A percentile compares a stretch with the other conserved stretches of the same genome.
Evolutionary conservation across 2,888 invertebrate genomes (phyloP).

Genomic region (Spodoptera picta): DNA sequence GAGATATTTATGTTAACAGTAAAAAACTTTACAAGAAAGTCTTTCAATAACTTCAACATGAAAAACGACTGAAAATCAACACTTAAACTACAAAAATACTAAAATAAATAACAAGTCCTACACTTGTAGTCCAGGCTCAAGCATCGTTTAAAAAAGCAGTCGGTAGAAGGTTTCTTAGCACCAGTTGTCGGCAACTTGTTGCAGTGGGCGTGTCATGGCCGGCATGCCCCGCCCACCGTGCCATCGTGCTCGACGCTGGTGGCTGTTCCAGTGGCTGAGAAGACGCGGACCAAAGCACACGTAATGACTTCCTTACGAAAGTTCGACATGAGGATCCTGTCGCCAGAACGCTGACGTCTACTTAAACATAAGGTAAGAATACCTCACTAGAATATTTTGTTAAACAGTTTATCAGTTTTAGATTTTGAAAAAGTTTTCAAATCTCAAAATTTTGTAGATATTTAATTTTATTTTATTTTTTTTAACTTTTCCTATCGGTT

Average conservation of each 20-base stretch:
- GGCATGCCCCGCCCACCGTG: conserved; percentile 60
- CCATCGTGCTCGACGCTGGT: conserved; percentile 37
- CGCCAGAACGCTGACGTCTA: conserved; percentile 88
- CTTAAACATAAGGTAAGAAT: conserved; percentile 82
- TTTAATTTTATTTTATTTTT: too few species aligned
- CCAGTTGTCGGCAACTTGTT: conserved; percentile 74
- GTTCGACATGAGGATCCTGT: conserved; percentile 84
- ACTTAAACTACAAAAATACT: neutral
- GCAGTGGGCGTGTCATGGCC: conserved; percentile 72
- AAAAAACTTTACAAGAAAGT: too few species aligned
- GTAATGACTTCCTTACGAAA: conserved; percentile 81
- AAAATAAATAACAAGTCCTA: neutral
- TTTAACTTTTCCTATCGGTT: neutral
- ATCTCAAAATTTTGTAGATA: neutral
- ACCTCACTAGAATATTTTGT: neutral
- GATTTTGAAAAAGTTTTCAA: neutral
- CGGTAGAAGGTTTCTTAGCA: conserved; percentile 22
- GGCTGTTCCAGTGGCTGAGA: conserved; percentile 44
- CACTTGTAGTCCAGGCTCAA: conserved; percentile 36
- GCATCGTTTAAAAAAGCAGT: conserved; percentile 38
- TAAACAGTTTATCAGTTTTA: neutral
- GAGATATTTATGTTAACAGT: too few species aligned
- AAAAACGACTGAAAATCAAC: too few species aligned
- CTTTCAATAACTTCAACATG: too few species aligned
- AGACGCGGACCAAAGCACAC: conserved; percentile 51